Percentiles rank a stretch among this genome's conserved stretches.
These are phyloP conservation scores for Bufotes viridis DNA, from an alignment of 2,797 vertebrate species.

Conservation along the genomic window DNA sequence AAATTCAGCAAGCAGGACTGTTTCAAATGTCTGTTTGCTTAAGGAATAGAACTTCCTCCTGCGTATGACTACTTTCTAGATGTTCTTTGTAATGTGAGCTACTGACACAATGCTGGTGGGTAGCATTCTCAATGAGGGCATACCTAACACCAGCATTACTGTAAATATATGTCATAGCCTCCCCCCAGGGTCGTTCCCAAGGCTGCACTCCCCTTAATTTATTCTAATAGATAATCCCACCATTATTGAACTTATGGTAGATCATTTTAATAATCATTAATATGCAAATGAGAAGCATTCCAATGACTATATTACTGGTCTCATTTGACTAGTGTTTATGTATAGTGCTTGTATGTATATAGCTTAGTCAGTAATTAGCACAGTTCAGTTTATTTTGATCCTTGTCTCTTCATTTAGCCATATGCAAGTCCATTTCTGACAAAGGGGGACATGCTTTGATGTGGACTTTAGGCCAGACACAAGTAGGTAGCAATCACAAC, in stretches of 20 bases:
- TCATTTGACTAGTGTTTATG: not conserved
- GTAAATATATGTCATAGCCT: not conserved
- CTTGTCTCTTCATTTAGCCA: too few species aligned
- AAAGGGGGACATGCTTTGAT: too few species aligned
- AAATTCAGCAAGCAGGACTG: constrained; percentile 48
- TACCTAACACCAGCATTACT: not conserved
- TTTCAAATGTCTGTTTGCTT: constrained; percentile 56
- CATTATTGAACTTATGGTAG: not conserved
- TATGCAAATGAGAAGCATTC: not conserved
- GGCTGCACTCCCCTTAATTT: not conserved
- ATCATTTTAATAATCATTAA: not conserved
- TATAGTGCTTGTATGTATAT: too few species aligned
- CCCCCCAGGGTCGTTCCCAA: not conserved
- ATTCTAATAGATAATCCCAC: not conserved
- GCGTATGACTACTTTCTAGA: constrained; percentile 28
- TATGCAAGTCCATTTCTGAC: too few species aligned
- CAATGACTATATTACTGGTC: not conserved
- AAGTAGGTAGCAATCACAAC: not conserved
- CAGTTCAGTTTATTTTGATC: too few species aligned
- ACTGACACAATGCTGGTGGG: not conserved
- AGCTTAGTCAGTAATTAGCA: too few species aligned
- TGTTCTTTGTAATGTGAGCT: not conserved
- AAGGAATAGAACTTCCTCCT: constrained; percentile 45
- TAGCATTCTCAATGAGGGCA: not conserved
- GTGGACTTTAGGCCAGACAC: not conserved